Evolutionary conservation across 2,113 vertebrate species (phyloP), one percentile per base, ranked within the genome.

Genomic region (Salminus brasiliensis): DNA sequence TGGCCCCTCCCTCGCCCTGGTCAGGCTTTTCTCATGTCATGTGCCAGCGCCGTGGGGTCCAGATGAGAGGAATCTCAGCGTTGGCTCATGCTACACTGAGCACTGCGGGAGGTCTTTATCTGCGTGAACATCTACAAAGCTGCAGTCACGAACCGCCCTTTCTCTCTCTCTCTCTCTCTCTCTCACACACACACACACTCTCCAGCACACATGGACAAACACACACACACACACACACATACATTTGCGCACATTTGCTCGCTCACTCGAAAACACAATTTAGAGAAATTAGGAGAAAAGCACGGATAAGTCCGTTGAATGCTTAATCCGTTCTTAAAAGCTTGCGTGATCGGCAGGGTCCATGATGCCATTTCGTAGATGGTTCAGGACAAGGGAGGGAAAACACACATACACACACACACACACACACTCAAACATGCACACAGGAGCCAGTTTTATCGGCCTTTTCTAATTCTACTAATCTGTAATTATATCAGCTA

Each of bases 31-130:
- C 49, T 89, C 86, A 82, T 89, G 89, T 88, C 86, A 83, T 83
- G 84, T 81, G 81, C 55, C 81, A 32, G 81, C 72, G 30, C 88
- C 81, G 75, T 78, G 74, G 88, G 84, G 80, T 88, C 87, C 92
- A 91, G 87, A 91, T 87, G 85, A 92, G 90, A 84, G 86, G 87
- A 92, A 92, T 90, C 87, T 89, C 81, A 71, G 83, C 59, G 68
- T 88, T 86, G 86, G 89, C 88, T 91, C 87, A 88, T 82, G 85
- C 88, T 90, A 89, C 88, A 86, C 84, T 90, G 91, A 89, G 89
- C 90, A 90, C 89, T 84, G 85, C 80, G 73, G 92, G 85, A 88
- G 89, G 89, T 87, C 82, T 88, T 91, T 85, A 92, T 89, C 84
- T 75, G 87, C 29, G 32, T 84, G 80, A 89, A 91, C 90, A 89